Evolutionary conservation across 2,888 invertebrate genomes (phyloP).

Genomic region (Eudasyphora cyanicolor): DNA sequence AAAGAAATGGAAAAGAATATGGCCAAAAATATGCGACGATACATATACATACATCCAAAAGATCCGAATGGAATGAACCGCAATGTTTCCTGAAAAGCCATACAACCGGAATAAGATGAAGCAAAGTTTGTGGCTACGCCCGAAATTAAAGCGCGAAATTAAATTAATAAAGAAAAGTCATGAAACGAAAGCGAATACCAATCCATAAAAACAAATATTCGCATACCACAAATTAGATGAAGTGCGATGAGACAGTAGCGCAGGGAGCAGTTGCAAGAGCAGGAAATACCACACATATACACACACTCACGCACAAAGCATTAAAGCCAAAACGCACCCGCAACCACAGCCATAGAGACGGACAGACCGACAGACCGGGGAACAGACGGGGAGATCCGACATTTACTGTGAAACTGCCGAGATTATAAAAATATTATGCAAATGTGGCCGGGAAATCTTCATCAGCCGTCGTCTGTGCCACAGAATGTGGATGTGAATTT

Average conservation of each 20-base stretch:
- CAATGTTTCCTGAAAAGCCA: conserved; percentile 19
- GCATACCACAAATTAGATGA: conserved; percentile 21
- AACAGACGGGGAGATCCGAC: no score
- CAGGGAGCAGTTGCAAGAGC: no score
- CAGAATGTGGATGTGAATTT: conserved; percentile 46
- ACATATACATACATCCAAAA: no score
- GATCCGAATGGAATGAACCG: conserved; percentile 23
- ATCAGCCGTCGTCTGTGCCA: neutral
- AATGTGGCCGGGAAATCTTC: conserved; percentile 49
- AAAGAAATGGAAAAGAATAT: conserved; percentile 58
- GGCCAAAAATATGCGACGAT: conserved; percentile 53
- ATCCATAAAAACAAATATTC: conserved; percentile 37
- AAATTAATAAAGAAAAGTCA: conserved; percentile 62
- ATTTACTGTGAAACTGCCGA: conserved; percentile 18
- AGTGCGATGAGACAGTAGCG: neutral
- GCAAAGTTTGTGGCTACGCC: conserved; percentile 36
- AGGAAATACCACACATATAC: neutral
- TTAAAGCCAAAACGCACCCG: conserved; percentile 7
- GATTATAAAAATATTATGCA: conserved; percentile 60
- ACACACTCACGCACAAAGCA: neutral
- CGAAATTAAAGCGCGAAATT: conserved; percentile 60
- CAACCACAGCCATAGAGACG: neutral
- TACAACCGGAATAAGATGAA: conserved; percentile 44
- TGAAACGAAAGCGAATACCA: conserved; percentile 34
- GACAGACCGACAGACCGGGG: no score